phyloP scores from a whole-genome alignment of 53 echinoderm and acorn worm genomes.

The Antedon mediterranea region DNA sequence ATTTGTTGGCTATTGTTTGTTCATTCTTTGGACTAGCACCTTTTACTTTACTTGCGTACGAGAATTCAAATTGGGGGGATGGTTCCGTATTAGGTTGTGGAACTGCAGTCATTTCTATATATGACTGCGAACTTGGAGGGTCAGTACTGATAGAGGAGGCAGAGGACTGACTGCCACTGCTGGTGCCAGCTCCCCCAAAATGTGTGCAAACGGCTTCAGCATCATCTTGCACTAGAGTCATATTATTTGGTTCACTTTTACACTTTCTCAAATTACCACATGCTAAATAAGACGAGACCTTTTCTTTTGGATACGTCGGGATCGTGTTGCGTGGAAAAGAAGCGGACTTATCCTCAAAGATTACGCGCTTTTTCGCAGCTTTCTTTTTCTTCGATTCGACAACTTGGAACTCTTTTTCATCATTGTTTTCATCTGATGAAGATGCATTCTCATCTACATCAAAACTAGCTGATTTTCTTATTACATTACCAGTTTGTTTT shows the following conservation, averaged over 20 bases:
- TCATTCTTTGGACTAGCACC: not conserved
- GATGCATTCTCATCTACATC: not conserved
- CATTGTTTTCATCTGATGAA: not conserved
- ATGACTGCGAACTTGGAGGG: not conserved
- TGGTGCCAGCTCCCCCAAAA: not conserved
- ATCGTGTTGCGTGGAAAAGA: not conserved
- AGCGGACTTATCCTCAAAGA: not conserved
- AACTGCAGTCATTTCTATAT: not conserved
- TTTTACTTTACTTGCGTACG: not conserved
- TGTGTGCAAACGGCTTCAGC: too few species aligned
- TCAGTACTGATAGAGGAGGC: not conserved
- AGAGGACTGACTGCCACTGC: not conserved
- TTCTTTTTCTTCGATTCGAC: not conserved
- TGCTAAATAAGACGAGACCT: not conserved
- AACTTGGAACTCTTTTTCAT: not conserved
- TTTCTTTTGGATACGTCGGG: not conserved
- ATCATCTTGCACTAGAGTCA: not conserved
- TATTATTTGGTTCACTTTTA: not conserved
- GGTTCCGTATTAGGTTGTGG: not conserved
- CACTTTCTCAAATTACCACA: not conserved
- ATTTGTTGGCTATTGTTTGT: not conserved
- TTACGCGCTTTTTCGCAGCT: not conserved
- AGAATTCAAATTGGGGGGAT: not conserved
- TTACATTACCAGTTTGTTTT: not conserved
- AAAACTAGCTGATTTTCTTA: not conserved